A percentile compares a stretch with the other conserved stretches of the same genome.
Evolutionary conservation across 2,797 vertebrate species (phyloP).

Genomic region (Vireo griseus): DNA sequence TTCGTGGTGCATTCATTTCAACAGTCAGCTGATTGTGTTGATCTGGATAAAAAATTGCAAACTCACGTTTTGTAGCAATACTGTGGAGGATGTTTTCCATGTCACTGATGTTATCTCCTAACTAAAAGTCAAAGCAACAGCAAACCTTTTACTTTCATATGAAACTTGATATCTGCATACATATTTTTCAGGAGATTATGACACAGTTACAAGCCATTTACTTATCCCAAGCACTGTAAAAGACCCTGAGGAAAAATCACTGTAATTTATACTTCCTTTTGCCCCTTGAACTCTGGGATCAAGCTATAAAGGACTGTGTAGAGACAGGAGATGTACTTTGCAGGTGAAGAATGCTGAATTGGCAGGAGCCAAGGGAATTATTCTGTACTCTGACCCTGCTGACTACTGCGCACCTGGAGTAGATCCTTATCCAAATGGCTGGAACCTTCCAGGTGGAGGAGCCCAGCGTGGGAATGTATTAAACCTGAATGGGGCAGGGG

Average conservation of each 20-base stretch:
- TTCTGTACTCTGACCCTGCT: constrained; percentile 93
- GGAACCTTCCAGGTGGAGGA: constrained; percentile 90
- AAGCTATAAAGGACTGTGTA: background rate
- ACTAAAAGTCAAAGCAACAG: background rate
- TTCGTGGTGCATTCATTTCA: background rate
- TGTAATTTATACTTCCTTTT: background rate
- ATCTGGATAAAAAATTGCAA: background rate
- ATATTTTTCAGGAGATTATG: background rate
- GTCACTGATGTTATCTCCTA: background rate
- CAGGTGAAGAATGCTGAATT: constrained; percentile 91
- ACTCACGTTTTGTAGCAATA: background rate
- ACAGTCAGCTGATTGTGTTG: background rate
- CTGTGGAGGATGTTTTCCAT: background rate
- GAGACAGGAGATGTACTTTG: background rate
- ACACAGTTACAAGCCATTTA: background rate
- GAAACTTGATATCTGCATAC: background rate
- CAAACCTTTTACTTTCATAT: background rate
- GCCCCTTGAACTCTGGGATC: background rate
- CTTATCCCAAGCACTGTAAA: background rate
- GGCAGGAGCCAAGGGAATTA: constrained; percentile 87
- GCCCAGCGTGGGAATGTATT: constrained; percentile 92
- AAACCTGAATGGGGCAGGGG: constrained; percentile 91
- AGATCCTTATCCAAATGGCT: constrained; percentile 86
- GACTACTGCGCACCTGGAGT: constrained; percentile 85
- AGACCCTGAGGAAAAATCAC: background rate